Evolutionary conservation across 2,888 invertebrate species (phyloP).

Genomic region (Parapristionchus giblindavisi): DNA sequence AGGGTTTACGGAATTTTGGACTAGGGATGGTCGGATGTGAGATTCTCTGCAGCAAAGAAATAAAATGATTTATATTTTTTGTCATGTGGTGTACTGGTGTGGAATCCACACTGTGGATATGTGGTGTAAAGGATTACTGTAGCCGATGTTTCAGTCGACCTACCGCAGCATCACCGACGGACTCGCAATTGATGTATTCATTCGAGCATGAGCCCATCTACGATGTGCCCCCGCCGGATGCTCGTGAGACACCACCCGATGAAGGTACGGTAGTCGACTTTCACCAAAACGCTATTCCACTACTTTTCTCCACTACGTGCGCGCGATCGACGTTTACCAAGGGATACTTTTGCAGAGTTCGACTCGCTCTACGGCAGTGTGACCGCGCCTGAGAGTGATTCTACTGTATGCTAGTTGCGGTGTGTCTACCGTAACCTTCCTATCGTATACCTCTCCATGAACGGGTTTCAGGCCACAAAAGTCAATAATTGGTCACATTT

Average conservation of each 20-base stretch:
- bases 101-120: too few relatives aligned
- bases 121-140: too few relatives aligned
- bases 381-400: constrained; percentile 33
- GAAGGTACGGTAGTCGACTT: constrained; percentile 15
- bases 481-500: too few relatives aligned
- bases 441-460: too few relatives aligned
- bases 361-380: constrained; percentile 36
- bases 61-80: too few relatives aligned
- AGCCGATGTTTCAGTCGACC: constrained; percentile 35
- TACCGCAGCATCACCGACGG: constrained; percentile 56
- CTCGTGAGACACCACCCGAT: not conserved
- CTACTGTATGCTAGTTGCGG: constrained; percentile 37
- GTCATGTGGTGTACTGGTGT: too few relatives aligned
- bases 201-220: constrained; percentile 66
- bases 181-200: constrained; percentile 60
- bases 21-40: too few relatives aligned
- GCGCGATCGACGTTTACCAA: constrained; percentile 4
- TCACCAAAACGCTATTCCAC: not conserved
- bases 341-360: constrained; percentile 1
- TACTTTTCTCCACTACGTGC: too few relatives aligned
- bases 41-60: too few relatives aligned
- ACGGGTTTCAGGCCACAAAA: too few relatives aligned
- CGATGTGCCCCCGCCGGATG: constrained; percentile 53
- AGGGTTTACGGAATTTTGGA: too few relatives aligned
- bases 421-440: too few relatives aligned